Evolutionary conservation across 1,140 invertebrate genomes (phyloP).

Genomic region (Hermetia illucens): DNA sequence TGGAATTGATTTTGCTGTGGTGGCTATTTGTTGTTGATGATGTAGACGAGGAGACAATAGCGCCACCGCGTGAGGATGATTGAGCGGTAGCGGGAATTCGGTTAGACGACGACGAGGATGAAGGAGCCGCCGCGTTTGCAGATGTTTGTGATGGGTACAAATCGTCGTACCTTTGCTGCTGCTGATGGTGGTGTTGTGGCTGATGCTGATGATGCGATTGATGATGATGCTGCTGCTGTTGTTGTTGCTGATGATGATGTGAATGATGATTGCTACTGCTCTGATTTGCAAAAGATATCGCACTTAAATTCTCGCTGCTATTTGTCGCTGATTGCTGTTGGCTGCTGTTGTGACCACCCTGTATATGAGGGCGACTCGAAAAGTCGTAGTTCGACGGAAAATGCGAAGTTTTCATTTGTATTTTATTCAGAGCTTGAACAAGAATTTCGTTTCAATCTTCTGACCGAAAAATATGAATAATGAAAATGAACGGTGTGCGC

Average conservation of each 20-base stretch:
- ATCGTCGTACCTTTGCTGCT: neutral
- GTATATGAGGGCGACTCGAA: slow-evolving; percentile 2
- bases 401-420: slow-evolving; percentile 4
- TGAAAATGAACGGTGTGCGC: too few species aligned
- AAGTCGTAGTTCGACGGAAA: slow-evolving; percentile 3
- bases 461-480: too few species aligned
- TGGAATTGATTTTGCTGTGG: neutral
- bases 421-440: too few species aligned
- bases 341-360: neutral
- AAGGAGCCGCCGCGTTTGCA: neutral
- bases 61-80: neutral
- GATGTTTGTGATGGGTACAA: neutral
- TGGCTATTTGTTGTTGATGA: neutral
- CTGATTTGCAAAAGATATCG: neutral
- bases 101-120: neutral
- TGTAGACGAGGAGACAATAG: neutral
- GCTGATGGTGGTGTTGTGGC: neutral
- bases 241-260: neutral
- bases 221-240: neutral
- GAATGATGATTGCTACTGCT: neutral
- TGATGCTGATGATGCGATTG: neutral
- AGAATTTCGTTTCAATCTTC: too few species aligned
- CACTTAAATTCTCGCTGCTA: neutral
- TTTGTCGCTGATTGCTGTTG: neutral
- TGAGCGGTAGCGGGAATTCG: neutral